phyloP scores from a whole-genome alignment of 2,888 invertebrate genomes.

The Tromatobia lineatoria region DNA sequence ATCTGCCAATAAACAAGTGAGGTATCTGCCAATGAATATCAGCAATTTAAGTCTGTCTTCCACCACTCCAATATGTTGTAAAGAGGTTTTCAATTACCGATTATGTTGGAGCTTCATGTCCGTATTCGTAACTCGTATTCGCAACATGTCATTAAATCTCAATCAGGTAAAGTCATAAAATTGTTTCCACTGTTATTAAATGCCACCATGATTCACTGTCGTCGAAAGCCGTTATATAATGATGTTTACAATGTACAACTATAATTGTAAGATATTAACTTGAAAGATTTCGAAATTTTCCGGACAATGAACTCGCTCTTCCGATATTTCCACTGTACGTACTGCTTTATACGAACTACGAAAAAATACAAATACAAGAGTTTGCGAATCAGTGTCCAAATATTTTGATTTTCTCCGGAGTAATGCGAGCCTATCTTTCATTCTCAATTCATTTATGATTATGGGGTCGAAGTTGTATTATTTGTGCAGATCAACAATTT shows the following conservation, averaged over 20 bases:
- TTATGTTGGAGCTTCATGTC: too few relatives aligned
- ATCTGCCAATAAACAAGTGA: too few relatives aligned
- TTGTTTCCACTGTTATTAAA: too few relatives aligned
- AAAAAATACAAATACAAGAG: neutral
- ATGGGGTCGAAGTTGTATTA: neutral
- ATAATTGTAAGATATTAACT: neutral
- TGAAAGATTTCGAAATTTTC: neutral
- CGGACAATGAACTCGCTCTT: neutral
- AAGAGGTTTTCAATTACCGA: too few relatives aligned
- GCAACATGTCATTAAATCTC: too few relatives aligned
- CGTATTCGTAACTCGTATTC: too few relatives aligned
- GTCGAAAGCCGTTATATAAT: neutral
- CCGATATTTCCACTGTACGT: neutral
- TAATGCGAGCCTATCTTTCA: neutral
- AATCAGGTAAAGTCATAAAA: too few relatives aligned
- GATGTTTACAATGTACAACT: conserved; percentile 6
- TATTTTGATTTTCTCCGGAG: neutral
- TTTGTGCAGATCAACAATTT: conserved; percentile 5
- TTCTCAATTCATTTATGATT: neutral
- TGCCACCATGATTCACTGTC: neutral
- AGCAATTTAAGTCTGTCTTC: too few relatives aligned
- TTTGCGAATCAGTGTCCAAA: neutral
- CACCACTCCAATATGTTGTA: too few relatives aligned
- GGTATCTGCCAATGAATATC: too few relatives aligned
- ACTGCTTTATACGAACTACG: neutral